Evolutionary conservation across 2,888 invertebrate species (phyloP).

Genomic region (Conchocele bisecta): DNA sequence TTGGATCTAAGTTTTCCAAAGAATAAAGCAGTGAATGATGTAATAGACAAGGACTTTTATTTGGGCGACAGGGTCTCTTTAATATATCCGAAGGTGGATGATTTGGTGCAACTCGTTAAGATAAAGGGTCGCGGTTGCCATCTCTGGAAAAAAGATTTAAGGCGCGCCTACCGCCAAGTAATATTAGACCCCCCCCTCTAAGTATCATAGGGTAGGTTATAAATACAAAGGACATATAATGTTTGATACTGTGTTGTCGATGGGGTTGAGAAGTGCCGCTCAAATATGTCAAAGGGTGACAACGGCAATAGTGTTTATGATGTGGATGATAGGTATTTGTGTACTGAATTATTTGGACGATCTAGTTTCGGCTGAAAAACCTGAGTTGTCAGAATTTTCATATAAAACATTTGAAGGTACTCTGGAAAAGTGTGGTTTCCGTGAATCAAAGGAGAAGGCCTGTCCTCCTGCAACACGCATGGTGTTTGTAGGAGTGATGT

Average conservation of each 20-base stretch:
- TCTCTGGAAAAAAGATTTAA: not conserved
- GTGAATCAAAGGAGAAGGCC: not conserved
- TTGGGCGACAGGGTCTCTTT: not conserved
- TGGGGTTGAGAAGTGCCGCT: not conserved
- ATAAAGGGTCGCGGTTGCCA: not conserved
- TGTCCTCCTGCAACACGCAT: not conserved
- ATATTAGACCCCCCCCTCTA: not conserved
- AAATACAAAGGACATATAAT: not conserved
- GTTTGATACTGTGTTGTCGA: not conserved
- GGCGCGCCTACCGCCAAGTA: not conserved
- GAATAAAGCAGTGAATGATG: not conserved
- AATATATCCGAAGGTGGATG: not conserved
- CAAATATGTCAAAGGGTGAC: not conserved
- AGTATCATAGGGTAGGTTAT: not conserved
- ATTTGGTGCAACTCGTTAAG: not conserved
- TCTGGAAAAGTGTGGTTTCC: not conserved
- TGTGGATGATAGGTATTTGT: not conserved
- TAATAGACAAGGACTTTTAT: not conserved
- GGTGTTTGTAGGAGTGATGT: not conserved
- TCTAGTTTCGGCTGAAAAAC: not conserved
- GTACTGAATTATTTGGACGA: not conserved
- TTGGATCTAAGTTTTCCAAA: conserved; percentile 1
- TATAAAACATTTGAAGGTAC: not conserved
- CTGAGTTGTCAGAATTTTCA: not conserved
- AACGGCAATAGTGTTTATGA: not conserved